A percentile compares a stretch with the other conserved stretches of the same genome.
Evolutionary conservation across 2,113 vertebrate genomes (phyloP).

Genomic region (Athene noctua): DNA sequence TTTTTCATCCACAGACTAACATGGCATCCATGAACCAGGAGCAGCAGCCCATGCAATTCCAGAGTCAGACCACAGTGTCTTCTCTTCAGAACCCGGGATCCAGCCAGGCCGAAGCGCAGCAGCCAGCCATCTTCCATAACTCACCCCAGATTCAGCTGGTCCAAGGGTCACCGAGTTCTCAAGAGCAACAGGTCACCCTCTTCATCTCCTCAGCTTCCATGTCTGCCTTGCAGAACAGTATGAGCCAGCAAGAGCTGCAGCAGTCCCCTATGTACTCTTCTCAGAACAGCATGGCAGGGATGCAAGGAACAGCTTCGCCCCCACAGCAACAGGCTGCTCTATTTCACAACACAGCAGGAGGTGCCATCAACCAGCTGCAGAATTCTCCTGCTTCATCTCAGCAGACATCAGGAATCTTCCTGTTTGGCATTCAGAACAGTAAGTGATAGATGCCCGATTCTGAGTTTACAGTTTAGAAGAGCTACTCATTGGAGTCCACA

Average conservation of each 20-base stretch:
- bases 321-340: conserved; percentile 86
- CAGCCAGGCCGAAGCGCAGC: conserved; percentile 75
- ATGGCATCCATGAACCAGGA: conserved; percentile 85
- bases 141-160: conserved; percentile 93
- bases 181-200: conserved; percentile 88
- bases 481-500: not conserved
- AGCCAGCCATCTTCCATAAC: conserved; percentile 88
- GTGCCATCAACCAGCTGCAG: conserved; percentile 85
- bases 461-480: not conserved
- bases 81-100: conserved; percentile 80
- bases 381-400: conserved; percentile 81
- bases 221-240: conserved; percentile 85
- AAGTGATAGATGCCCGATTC: conserved; percentile 48
- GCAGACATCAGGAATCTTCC: conserved; percentile 88
- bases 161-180: conserved; percentile 76
- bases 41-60: conserved; percentile 91
- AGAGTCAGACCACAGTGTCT: conserved; percentile 85
- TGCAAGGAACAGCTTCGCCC: conserved; percentile 85
- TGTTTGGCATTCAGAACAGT: conserved; percentile 98
- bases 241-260: conserved; percentile 85
- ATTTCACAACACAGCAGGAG: conserved; percentile 85
- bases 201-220: conserved; percentile 91
- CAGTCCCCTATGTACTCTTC: conserved; percentile 87
- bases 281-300: conserved; percentile 83
- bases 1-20: conserved; percentile 86